Evolutionary conservation across 2,888 invertebrate species (phyloP), one percentile per base, ranked within the genome.

Genomic region (Cenopis cana): DNA sequence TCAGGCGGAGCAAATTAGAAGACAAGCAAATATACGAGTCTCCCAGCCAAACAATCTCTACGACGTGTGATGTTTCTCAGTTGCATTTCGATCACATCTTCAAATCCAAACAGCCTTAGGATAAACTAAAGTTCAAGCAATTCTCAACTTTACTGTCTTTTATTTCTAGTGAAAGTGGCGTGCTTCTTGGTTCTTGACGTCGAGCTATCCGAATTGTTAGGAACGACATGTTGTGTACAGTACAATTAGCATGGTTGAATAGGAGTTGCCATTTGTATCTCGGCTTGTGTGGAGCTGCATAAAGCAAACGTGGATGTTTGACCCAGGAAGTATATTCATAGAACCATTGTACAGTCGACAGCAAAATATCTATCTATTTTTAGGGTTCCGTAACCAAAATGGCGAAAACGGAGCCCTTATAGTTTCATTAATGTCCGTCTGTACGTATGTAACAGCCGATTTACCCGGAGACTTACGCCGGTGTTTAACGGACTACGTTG

Each of bases 21-120:
- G 5, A 10, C 20, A 20, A 64, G 52, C 62, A 64, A 62, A 52
- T 33, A 62, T 46, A 6, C 46, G n/a, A 46, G 60, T 46, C 62
- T 62, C 52, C 14, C 38, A 64, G 18, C 64, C 64, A 62, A 62
- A 62, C 61, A 62, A 29, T n/a, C 29, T 14, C 55, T 55, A 17
- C 46, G 5, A 36, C 36, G 67, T 67, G 67, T 59, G 67, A 67
- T 50, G 67, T 59, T 59, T 38, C 59, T 67, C 67, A 50, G 50
- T 59, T 59, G 50, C 57, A 52, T 50, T 50, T 67, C 50, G n/a
- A 59, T 38, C n/a, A 49, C 56, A 56, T 36, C 33, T 33, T 38
- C 38, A 11, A 50, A 50, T 20, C 24, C 36, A 4, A 20, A 38
- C 8, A 20, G 20, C n/a, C 20, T 14, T 64, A 52, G 54, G 52